Evolutionary conservation across 2,113 vertebrate genomes (phyloP).

Genomic region (Bagarius yarrelli): DNA sequence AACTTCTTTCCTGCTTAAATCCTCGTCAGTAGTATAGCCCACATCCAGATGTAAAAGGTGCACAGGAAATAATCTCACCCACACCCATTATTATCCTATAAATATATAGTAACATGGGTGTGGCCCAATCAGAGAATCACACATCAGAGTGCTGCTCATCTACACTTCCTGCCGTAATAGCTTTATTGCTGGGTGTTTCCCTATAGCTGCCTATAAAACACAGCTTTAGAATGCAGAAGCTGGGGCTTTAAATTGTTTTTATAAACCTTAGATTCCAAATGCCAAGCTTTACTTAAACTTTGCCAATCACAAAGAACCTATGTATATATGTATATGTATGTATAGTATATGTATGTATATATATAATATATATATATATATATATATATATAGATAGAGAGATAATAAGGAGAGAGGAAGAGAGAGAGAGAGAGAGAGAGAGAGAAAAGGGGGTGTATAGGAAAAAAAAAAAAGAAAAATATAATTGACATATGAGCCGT

Average conservation of each 20-base stretch:
- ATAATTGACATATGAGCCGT: neutral
- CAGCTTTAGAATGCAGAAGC: neutral
- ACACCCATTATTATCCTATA: constrained; percentile 43
- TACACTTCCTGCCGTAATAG: constrained; percentile 29
- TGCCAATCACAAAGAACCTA: neutral
- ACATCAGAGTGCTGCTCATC: constrained; percentile 40
- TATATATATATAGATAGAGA: no score
- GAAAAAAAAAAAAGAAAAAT: no score
- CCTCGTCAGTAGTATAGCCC: constrained; percentile 18
- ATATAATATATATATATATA: no score
- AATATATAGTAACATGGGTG: constrained; percentile 45
- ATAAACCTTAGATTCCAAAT: neutral
- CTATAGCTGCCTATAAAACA: constrained; percentile 21
- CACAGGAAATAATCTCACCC: constrained; percentile 41
- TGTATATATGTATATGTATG: no score
- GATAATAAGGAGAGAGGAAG: no score
- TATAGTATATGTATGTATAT: no score
- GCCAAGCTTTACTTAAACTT: neutral
- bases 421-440: no score
- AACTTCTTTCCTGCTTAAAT: constrained; percentile 3
- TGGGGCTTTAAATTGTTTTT: neutral
- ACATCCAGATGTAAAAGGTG: constrained; percentile 24
- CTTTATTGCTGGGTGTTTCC: constrained; percentile 25
- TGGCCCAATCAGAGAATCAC: no score
- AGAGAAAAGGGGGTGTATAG: no score